Conservation (phyloP, 1,140 invertebrate species). For the Calephelis nemesis region DNA sequence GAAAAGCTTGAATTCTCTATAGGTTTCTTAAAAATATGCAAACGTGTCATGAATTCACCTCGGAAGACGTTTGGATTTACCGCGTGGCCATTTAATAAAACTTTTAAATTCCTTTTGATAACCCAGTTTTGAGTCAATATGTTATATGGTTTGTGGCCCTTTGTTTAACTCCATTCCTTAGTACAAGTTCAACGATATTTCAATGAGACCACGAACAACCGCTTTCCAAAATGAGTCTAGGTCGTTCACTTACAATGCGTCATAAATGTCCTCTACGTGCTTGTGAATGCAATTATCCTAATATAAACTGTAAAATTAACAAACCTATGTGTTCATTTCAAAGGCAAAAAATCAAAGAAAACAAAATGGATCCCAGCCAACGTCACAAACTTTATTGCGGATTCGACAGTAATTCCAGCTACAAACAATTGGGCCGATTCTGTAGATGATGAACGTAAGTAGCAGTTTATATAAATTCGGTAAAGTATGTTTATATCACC, state of each 20-base stretch:
- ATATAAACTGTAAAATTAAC: background rate
- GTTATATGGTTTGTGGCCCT: background rate
- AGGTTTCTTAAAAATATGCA: constrained; percentile 45
- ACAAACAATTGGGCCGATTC: constrained; percentile 73
- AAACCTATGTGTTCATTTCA: constrained; percentile 31
- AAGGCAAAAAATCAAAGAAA: constrained; percentile 79
- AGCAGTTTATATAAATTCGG: background rate
- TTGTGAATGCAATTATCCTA: constrained; percentile 17
- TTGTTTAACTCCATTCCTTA: background rate
- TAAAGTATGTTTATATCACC: constrained; percentile 34
- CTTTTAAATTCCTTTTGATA: constrained; percentile 42
- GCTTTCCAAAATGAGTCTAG: constrained; percentile 70
- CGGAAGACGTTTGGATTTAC: constrained; percentile 75
- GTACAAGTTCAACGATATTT: background rate
- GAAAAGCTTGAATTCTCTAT: constrained; percentile 29
- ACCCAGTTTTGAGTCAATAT: background rate
- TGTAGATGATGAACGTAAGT: constrained; percentile 76
- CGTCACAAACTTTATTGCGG: constrained; percentile 75
- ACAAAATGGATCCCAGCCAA: constrained; percentile 75
- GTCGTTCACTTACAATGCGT: constrained; percentile 73
- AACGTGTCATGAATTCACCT: constrained; percentile 77
- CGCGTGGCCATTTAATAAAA: constrained; percentile 77
- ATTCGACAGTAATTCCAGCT: constrained; percentile 65
- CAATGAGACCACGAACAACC: constrained; percentile 44
- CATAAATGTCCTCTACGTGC: constrained; percentile 46